Evolutionary conservation across 2,888 invertebrate genomes (phyloP).

Genomic region (Subacronicta megacephala): DNA sequence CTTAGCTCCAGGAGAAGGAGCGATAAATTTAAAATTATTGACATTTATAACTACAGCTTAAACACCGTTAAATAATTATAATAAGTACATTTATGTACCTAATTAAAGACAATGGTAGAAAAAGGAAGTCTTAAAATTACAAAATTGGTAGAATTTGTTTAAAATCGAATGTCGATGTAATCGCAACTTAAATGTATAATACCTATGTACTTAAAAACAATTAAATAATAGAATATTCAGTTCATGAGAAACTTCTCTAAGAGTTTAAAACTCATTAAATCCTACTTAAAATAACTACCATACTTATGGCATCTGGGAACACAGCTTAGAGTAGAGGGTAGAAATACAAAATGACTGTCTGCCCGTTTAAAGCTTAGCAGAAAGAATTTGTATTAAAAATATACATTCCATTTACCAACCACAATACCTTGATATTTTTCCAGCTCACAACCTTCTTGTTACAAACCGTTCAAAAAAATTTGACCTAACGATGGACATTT

Average conservation of each 20-base stretch:
- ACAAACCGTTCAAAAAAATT: neutral
- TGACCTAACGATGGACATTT: constrained; percentile 14
- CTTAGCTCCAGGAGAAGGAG: constrained; percentile 26
- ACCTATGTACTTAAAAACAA: constrained; percentile 6
- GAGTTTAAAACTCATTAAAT: constrained; percentile 44
- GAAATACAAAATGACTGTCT: constrained; percentile 1
- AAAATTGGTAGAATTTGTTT: constrained; percentile 1
- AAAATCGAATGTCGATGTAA: constrained; percentile 5
- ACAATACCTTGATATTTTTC: neutral
- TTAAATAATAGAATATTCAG: constrained; percentile 31
- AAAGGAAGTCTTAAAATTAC: constrained; percentile 12
- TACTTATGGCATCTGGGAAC: constrained; percentile 6
- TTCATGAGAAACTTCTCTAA: constrained; percentile 41
- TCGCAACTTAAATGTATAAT: constrained; percentile 14
- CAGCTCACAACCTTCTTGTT: constrained; percentile 30
- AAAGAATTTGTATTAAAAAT: constrained; percentile 1
- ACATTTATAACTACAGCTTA: constrained; percentile 8
- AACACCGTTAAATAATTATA: constrained; percentile 13
- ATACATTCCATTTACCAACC: neutral
- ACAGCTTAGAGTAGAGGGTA: constrained; percentile 6
- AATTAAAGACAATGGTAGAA: constrained; percentile 25
- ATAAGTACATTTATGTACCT: no score
- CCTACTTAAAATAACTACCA: constrained; percentile 7
- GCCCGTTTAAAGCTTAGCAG: constrained; percentile 4
- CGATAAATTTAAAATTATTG: no score